Conservation (phyloP, 1,140 invertebrate genomes). For the Rhysida immarginata region DNA sequence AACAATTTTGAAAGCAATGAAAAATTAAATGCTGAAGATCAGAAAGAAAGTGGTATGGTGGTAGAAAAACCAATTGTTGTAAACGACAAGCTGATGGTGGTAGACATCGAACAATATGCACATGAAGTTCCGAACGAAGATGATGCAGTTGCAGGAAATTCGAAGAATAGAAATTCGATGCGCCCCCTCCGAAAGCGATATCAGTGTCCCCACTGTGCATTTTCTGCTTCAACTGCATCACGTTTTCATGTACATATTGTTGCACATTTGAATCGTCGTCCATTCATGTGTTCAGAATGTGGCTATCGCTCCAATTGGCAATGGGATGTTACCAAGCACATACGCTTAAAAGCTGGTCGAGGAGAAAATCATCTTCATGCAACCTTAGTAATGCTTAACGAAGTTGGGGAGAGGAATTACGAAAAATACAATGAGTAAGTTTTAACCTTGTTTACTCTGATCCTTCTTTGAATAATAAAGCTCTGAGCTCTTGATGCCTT, state of each 20-base stretch:
- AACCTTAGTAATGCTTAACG: conserved; percentile 78
- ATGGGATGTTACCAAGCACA: conserved; percentile 93
- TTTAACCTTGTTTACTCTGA: no score
- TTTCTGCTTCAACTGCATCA: conserved; percentile 75
- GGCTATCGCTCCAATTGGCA: conserved; percentile 85
- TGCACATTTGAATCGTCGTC: conserved; percentile 78
- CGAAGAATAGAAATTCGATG: no score
- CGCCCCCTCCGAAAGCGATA: conserved; percentile 30
- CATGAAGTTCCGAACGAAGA: background rate
- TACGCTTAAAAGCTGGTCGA: conserved; percentile 66
- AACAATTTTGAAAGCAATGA: background rate
- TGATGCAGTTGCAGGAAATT: no score
- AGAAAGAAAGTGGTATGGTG: background rate
- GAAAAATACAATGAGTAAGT: conserved; percentile 78
- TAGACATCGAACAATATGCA: background rate
- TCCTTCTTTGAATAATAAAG: no score
- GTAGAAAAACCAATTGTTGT: background rate
- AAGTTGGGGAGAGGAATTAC: conserved; percentile 76
- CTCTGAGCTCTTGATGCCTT: no score
- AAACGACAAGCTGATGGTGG: background rate
- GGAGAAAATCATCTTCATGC: conserved; percentile 52
- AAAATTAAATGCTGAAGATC: conserved; percentile 31
- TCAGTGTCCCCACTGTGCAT: conserved; percentile 75
- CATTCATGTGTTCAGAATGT: conserved; percentile 87
- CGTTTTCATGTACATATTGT: conserved; percentile 85